A percentile compares a stretch with the other conserved stretches of the same genome.
Conservation (phyloP, 2,113 vertebrate species). For the Polypterus bichir region DNA sequence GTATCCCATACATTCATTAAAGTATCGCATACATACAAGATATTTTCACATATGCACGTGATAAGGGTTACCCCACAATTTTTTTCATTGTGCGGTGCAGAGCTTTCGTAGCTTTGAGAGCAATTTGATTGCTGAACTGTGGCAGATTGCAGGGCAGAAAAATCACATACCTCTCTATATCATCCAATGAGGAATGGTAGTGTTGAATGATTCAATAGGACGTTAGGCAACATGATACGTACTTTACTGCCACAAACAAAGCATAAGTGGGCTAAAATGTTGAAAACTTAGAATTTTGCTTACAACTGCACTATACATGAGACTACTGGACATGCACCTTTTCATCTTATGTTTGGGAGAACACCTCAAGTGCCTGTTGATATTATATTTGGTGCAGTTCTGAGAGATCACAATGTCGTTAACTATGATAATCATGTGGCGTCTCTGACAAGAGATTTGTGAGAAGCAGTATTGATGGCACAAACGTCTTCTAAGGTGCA, state of each 20-base stretch:
- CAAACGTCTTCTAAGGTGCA: background rate
- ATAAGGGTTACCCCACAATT: no score
- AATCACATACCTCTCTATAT: background rate
- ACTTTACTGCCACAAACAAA: background rate
- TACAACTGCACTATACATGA: background rate
- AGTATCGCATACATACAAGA: no score
- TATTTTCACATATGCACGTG: no score
- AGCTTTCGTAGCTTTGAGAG: background rate
- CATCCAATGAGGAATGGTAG: background rate
- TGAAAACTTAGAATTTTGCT: background rate
- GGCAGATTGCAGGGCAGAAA: background rate
- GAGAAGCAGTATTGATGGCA: background rate
- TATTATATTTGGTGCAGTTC: background rate
- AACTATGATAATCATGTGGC: background rate
- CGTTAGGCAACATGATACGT: background rate
- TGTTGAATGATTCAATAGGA: background rate
- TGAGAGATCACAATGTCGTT: background rate
- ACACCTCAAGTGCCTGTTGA: background rate
- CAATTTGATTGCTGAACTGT: no score
- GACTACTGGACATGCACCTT: background rate
- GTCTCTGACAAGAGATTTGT: background rate
- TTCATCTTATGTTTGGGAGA: background rate
- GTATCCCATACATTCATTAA: no score
- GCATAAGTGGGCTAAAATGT: background rate
- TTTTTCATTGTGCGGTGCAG: no score